Evolutionary conservation across 2,113 vertebrate genomes (phyloP), one percentile per base, ranked within the genome.

Genomic region (Vombatus ursinus): DNA sequence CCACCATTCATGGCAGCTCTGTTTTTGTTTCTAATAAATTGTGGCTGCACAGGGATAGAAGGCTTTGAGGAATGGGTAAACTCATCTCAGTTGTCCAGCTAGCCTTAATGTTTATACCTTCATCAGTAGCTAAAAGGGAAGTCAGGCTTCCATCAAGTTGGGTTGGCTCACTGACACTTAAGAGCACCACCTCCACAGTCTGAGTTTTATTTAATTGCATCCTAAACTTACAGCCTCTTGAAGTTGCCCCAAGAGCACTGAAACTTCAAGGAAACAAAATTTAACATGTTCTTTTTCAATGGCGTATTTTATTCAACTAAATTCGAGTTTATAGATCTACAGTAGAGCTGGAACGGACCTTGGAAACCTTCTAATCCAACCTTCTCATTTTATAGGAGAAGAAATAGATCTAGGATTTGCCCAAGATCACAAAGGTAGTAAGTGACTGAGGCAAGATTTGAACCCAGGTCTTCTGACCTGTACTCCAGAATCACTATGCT

Each of bases 21-120:
- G 25, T 96, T 96, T 52, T 97, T 96, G 93, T 47, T 95, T 96
- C 93, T 91, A 95, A 93, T 93, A 24, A 97, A 96, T 52, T 97
- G 68, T 96, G 94, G 90, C 89, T 95, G 93, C 23, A 1, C 50
- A 96, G 23, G 91, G 94, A 91, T 68, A 90, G 50, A 92, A 31
- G 50, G 96, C 94, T n/a, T 90, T 97, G 93, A 97, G 97, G 97
- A 97, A 50, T 98, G 98, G 97, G 98, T 98, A 98, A 98, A 98
- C 97, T 97, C 97, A 91, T 28, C 92, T 61, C 54, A 96, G 93
- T 98, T 96, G 96, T 96, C 90, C 92, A 97, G 94, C 44, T 91
- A 92, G 91, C 23, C 14, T 7, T 3, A 26, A 49, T 52, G 92
- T 24, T 49, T 3, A 28, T 90, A 16, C 53, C 48, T 49, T 93